These are phyloP conservation scores for Arbacia lixula DNA, from an alignment of 53 echinoderm and acorn worm species.

Conservation along the genomic window DNA sequence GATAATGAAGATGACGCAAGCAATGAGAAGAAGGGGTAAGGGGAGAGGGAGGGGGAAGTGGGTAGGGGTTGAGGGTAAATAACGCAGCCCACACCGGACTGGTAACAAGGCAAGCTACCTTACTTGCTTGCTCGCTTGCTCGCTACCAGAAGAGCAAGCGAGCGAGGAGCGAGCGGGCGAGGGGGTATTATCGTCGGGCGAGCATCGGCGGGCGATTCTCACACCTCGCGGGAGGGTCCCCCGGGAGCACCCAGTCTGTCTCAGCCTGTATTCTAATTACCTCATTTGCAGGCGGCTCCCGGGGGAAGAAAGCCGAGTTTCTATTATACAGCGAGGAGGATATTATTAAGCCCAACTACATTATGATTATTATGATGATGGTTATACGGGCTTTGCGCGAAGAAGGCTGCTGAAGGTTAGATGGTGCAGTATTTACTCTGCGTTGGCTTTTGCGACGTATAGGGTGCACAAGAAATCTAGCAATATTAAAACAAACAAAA, in stretches of 20 bases:
- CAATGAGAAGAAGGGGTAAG: no score
- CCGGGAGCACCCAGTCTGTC: conserved; percentile 24
- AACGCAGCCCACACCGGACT: no score
- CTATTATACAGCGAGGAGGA: conserved; percentile 54
- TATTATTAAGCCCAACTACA: conserved; percentile 48
- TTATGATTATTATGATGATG: conserved; percentile 40
- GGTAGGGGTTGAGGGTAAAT: no score
- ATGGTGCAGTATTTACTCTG: no score
- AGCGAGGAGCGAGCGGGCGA: not conserved
- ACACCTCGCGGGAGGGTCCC: conserved; percentile 15
- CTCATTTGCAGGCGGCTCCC: conserved; percentile 19
- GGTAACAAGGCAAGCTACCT: no score
- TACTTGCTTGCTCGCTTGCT: not conserved
- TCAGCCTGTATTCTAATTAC: conserved; percentile 53
- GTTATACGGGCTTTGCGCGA: conserved; percentile 13
- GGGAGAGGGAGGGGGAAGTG: no score
- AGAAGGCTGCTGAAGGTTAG: conserved; percentile 23
- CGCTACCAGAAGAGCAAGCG: not conserved
- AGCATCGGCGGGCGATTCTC: conserved; percentile 30
- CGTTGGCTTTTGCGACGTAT: no score
- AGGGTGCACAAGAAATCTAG: no score
- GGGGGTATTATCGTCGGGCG: conserved; percentile 5
- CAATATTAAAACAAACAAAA: no score
- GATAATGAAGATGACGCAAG: no score
- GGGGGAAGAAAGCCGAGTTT: conserved; percentile 41